Evolutionary conservation across 2,797 vertebrate species (phyloP).

Genomic region (Phoebastria nigripes): DNA sequence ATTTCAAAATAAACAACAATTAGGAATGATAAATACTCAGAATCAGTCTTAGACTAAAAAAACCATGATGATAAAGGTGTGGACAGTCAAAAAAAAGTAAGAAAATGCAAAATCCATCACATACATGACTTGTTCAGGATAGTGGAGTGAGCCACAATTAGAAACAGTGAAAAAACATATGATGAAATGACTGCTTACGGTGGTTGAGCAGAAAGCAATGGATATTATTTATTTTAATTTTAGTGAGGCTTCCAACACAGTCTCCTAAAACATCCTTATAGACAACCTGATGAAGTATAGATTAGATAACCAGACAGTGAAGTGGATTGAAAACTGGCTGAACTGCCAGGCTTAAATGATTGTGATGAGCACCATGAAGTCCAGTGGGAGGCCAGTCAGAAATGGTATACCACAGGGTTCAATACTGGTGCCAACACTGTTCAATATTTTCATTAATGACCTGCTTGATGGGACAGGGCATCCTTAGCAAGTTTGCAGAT

Average conservation of each 20-base stretch:
- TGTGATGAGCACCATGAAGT: neutral
- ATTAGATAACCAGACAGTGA: neutral
- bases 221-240: neutral
- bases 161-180: neutral
- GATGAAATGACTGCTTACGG: neutral
- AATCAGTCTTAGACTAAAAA: neutral
- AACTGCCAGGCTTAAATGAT: neutral
- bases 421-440: neutral
- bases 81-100: neutral
- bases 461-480: neutral
- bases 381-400: neutral
- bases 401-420: neutral
- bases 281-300: neutral
- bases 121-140: rapidly evolving
- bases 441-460: neutral
- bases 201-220: neutral
- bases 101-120: neutral
- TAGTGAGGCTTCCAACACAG: neutral
- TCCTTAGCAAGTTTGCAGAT: neutral
- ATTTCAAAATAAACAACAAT: neutral
- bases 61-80: neutral
- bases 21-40: neutral
- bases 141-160: neutral
- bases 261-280: neutral
- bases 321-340: neutral